Base-by-base conservation (phyloP, 2,888 invertebrate species). In the Crossocerus cetratus region DNA sequence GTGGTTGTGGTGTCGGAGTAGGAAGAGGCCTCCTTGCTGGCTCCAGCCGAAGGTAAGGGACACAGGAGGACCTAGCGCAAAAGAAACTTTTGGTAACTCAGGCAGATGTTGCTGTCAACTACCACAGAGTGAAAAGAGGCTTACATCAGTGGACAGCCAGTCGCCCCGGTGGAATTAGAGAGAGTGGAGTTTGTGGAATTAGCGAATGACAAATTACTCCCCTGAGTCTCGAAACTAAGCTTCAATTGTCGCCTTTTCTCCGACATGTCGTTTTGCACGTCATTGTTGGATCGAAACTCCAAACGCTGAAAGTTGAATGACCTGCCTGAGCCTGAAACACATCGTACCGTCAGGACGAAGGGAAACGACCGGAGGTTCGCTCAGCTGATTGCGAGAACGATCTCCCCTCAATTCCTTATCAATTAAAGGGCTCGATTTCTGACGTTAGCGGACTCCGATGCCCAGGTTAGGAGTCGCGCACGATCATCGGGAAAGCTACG, bases 171-270 rank as follows among this genome's bases (percentile, higher is more conserved):
- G 57, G 87, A 86, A 82, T 92, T 93, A 85, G 92, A 90, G 85
- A 92, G 91, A 55, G 92, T 92, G 72, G 92, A 92, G 74, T 86
- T 88, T 74, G 87, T 87, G 58, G 89, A 88, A 84, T 89, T 89
- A 44, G 87, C 85, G 80, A 88, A 87, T 60, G 89, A 80, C 65
- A 92, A 91, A 75, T 92, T 91, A 57, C 73, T 81, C 65, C 88
- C 86, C 65, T 90, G 90, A 44, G 87, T 82, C 69, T 90, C 90
- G 67, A 93, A 90, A 84, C 92, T 93, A 66, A 93, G 90, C 83
- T 93, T 93, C 83, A 94, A 90, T 76, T 92, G 92, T 87, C 93
- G 92, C 81, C 93, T 91, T 86, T 92, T 93, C 82, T 93, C 93
- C 79, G 89, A 86, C 78, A 89, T 82, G 59, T 90, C 90, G 75